Conservation (phyloP, 2,888 invertebrate genomes). For the Notocelia uddmanniana region DNA sequence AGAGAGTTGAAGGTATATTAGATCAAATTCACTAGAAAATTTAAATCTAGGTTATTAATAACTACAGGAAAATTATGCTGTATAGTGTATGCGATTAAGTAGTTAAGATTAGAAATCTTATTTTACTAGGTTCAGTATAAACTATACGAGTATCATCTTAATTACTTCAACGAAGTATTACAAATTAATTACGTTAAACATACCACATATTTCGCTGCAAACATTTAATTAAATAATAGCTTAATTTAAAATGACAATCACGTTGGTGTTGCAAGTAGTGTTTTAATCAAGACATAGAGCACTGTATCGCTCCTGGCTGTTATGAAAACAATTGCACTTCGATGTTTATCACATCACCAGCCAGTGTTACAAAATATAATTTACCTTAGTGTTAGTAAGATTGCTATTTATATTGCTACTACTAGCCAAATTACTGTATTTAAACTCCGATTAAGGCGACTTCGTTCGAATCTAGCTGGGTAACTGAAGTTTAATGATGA, state of each 20-base stretch:
- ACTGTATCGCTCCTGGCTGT: constrained; percentile 55
- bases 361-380: constrained; percentile 56
- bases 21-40: background rate
- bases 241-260: constrained; percentile 28
- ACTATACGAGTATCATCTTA: too few species aligned
- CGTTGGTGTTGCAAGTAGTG: constrained; percentile 19
- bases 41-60: background rate
- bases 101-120: too few species aligned
- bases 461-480: constrained; percentile 24
- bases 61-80: background rate
- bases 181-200: background rate
- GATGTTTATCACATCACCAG: constrained; percentile 58
- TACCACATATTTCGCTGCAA: background rate
- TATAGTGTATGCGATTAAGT: too few species aligned
- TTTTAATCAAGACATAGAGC: constrained; percentile 46
- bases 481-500: constrained; percentile 22
- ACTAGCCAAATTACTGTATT: constrained; percentile 19
- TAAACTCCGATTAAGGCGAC: constrained; percentile 38
- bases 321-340: constrained; percentile 58
- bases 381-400: constrained; percentile 25
- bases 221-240: constrained; percentile 21
- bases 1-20: too few species aligned
- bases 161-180: background rate
- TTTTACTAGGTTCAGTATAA: too few species aligned
- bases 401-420: constrained; percentile 28